These are phyloP conservation scores for Ceratosolen solmsi DNA, from an alignment of 1,140 invertebrate genomes.

Conservation along the genomic window DNA sequence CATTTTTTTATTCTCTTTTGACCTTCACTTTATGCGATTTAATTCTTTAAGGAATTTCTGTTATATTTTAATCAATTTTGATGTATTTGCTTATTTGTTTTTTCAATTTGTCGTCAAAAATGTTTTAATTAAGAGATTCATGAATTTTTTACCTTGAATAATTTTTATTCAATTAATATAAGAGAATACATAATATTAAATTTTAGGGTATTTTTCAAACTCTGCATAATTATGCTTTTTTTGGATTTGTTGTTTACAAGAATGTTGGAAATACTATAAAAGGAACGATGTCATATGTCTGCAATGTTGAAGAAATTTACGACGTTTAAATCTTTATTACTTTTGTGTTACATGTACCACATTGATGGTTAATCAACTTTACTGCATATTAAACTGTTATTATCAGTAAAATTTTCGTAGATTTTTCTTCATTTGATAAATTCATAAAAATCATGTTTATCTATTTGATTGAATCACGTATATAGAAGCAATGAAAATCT, in stretches of 20 bases:
- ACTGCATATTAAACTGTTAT: not conserved
- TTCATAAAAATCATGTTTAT: too few relatives aligned
- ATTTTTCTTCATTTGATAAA: not conserved
- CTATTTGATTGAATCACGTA: too few relatives aligned
- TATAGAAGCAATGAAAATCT: too few relatives aligned
- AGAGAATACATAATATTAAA: not conserved
- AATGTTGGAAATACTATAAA: not conserved
- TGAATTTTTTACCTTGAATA: not conserved
- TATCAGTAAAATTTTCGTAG: not conserved
- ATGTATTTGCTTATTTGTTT: not conserved
- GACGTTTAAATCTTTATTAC: not conserved
- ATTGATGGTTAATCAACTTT: not conserved
- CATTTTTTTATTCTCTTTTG: slow-evolving; percentile 36
- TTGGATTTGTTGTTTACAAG: not conserved
- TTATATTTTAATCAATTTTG: not conserved
- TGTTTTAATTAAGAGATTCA: not conserved
- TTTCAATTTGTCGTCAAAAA: not conserved
- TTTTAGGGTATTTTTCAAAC: not conserved
- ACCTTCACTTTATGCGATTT: slow-evolving; percentile 30
- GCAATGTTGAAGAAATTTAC: not conserved
- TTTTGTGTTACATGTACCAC: not conserved
- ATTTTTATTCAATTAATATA: not conserved
- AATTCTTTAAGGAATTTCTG: slow-evolving; percentile 42
- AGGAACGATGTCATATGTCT: not conserved
- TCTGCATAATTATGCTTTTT: not conserved